Percentiles rank a stretch among this genome's conserved stretches.
Conservation (phyloP, 2,888 invertebrate species). For the Phorcus lineatus region DNA sequence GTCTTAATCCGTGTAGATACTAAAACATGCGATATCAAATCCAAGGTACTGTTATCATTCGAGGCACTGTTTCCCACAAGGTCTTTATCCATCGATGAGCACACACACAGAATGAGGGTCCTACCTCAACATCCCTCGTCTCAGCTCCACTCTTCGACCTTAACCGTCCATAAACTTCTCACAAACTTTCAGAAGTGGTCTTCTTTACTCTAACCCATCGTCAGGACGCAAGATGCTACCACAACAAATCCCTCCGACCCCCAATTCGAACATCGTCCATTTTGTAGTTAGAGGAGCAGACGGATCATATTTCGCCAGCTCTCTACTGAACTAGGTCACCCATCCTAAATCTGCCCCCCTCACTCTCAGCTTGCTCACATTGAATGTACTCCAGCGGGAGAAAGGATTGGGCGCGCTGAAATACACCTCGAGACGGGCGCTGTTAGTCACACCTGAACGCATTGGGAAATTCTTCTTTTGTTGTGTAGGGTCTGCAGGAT, state of each 20-base stretch:
- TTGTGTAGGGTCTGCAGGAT: not conserved
- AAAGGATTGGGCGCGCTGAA: not conserved
- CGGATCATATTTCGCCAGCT: conserved; percentile 21
- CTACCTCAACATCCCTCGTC: too few relatives aligned
- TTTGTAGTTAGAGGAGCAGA: conserved; percentile 15
- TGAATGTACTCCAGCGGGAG: not conserved
- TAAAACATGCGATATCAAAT: too few relatives aligned
- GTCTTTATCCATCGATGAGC: too few relatives aligned
- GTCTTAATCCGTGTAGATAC: too few relatives aligned
- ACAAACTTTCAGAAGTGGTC: not conserved
- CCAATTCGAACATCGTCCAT: conserved; percentile 23
- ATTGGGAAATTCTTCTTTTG: not conserved
- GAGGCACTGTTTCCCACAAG: too few relatives aligned
- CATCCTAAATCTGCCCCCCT: conserved; percentile 20
- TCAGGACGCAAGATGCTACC: not conserved
- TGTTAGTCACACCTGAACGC: not conserved
- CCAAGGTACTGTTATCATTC: too few relatives aligned
- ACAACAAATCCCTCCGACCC: not conserved
- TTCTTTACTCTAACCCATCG: not conserved
- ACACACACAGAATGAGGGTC: too few relatives aligned
- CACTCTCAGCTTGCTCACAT: not conserved
- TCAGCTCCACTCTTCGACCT: too few relatives aligned
- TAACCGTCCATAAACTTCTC: not conserved
- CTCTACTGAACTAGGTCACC: conserved; percentile 8
- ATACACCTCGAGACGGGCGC: not conserved